phyloP scores from a whole-genome alignment of 2,797 vertebrate genomes.

The Psittacula derbiana region DNA sequence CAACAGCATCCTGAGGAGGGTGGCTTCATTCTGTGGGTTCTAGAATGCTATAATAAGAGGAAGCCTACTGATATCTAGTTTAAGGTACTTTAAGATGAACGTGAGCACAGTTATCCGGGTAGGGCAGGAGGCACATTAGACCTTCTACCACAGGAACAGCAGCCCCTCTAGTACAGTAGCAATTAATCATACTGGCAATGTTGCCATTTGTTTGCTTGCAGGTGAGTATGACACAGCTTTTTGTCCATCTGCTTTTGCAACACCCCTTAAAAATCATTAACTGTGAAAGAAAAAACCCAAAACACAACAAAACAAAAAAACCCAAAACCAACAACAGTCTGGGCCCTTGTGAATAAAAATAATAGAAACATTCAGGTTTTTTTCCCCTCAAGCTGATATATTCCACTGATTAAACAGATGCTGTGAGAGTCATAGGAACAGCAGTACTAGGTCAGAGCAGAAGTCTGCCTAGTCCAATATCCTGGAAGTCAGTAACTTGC shows the following conservation, averaged over 20 bases:
- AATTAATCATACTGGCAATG: conserved; percentile 32
- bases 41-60: background rate
- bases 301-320: background rate
- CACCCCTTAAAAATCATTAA: background rate
- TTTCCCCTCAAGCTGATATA: background rate
- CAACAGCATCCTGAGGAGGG: background rate
- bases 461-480: background rate
- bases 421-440: background rate
- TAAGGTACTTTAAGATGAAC: background rate
- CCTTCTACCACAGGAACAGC: background rate
- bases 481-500: background rate
- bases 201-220: conserved; percentile 45
- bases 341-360: background rate
- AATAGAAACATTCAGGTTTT: background rate
- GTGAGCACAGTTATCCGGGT: background rate
- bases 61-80: background rate
- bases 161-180: background rate
- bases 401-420: background rate
- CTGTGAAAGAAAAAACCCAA: background rate
- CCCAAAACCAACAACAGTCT: background rate
- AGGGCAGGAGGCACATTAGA: background rate
- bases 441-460: background rate
- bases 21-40: background rate
- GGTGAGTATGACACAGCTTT: conserved; percentile 44
- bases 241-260: conserved; percentile 47